Percentiles rank a stretch among this genome's conserved stretches.
Conservation (phyloP, 2,797 vertebrate genomes). For the Lepidocolaptes lacrymiger region DNA sequence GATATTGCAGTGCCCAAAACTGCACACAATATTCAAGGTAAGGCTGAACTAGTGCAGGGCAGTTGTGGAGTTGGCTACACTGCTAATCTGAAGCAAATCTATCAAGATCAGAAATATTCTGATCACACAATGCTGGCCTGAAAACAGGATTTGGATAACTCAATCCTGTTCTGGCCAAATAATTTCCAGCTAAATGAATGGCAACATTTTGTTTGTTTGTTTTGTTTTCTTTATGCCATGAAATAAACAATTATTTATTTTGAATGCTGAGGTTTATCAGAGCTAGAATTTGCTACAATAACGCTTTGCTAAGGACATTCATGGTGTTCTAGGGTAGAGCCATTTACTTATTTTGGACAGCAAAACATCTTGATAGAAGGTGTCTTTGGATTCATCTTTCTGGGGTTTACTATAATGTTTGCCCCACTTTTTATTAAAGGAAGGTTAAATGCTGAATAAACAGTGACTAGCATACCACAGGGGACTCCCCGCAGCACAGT, state of each 20-base stretch:
- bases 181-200: background rate
- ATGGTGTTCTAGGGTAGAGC: background rate
- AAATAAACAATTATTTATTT: background rate
- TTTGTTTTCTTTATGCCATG: background rate
- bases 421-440: background rate
- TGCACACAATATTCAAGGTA: background rate
- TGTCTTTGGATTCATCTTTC: constrained; percentile 7
- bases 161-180: background rate
- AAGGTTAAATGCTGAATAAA: constrained; percentile 1
- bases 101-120: background rate
- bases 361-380: background rate
- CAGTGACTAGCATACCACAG: background rate
- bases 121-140: background rate
- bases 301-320: background rate
- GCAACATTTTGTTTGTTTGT: background rate
- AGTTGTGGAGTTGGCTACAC: background rate
- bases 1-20: background rate
- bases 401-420: background rate
- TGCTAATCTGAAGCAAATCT: background rate
- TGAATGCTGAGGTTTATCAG: background rate
- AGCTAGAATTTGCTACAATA: background rate
- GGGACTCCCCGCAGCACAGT: background rate
- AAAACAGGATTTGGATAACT: background rate
- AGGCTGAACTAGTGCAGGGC: background rate
- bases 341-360: background rate